phyloP scores from a whole-genome alignment of 1,140 invertebrate species.

The Drosophila melanogaster region Release_6_plus_ISO1_MT NT_033777.3:24100501-24101000 shows the following conservation, averaged over 20 bases:
- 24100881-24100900: too few species aligned
- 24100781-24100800: not conserved
- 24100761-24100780: not conserved
- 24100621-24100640: constrained; percentile 15
- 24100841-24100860: not conserved
- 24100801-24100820: not conserved
- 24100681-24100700: constrained; percentile 20
- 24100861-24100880: too few species aligned
- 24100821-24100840: not conserved
- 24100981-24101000: constrained; percentile 33
- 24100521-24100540: constrained; percentile 2
- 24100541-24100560: constrained; percentile 19
- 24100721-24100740: constrained; percentile 21
- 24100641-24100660: constrained; percentile 28
- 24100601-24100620: constrained; percentile 22
- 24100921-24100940: constrained; percentile 4
- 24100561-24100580: constrained; percentile 1
- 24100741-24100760: constrained; percentile 22
- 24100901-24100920: not conserved
- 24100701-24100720: constrained; percentile 22
- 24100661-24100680: constrained; percentile 33
- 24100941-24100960: not conserved
- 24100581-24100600: not conserved
- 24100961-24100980: constrained; percentile 30
- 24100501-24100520: not conserved